Base-by-base conservation (phyloP, 2,113 vertebrate species). In the Eubucco bourcierii region DNA sequence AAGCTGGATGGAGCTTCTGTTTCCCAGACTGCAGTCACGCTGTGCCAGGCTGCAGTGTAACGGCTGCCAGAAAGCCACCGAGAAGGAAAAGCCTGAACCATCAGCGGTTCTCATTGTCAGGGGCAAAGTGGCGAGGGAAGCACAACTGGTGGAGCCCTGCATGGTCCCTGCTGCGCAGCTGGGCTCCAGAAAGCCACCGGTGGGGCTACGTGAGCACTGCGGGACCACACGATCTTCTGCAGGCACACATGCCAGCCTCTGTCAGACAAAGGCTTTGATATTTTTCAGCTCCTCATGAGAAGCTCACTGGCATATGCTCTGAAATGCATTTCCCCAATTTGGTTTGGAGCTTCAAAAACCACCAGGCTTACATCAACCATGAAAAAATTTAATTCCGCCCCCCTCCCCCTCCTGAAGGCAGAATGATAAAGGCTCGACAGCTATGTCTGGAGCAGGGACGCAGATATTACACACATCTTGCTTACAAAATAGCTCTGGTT, bases 381-480 rank as follows among this genome's bases (percentile, higher is more conserved):
- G 87, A 90, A 87, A 95, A 91, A 76, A 81, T n/a, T n/a, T 61
- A 84, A 93, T 90, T 90, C 87, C 82, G 80, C 37, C 63, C 76
- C 79, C 68, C 76, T 84, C 75, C 64, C 25, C 61, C 31, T 64
- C 83, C 93, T 90, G 87, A 87, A 77, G 92, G 95, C 94, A 84
- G 84, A 93, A 92, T 90, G 80, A 94, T 88, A 93, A 95, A 95
- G 91, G 80, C 81, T 81, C 88, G 92, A 78, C 87, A 75, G 78
- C 66, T 92, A 31, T 60, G 95, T 88, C 78, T 96, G 84, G 72
- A 86, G 55, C 18, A 55, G 68, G 7, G 61, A n/a, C 82, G 82
- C 28, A 81, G 87, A 84, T 94, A 93, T 63, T 88, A 77, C 72
- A 94, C 87, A 91, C 84, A 88, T 92, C 66, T 82, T 91, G 80